A percentile compares a stretch with the other conserved stretches of the same genome.
Evolutionary conservation across 1,140 invertebrate genomes (phyloP).

Genomic region (Rhynchophorus ferrugineus): DNA sequence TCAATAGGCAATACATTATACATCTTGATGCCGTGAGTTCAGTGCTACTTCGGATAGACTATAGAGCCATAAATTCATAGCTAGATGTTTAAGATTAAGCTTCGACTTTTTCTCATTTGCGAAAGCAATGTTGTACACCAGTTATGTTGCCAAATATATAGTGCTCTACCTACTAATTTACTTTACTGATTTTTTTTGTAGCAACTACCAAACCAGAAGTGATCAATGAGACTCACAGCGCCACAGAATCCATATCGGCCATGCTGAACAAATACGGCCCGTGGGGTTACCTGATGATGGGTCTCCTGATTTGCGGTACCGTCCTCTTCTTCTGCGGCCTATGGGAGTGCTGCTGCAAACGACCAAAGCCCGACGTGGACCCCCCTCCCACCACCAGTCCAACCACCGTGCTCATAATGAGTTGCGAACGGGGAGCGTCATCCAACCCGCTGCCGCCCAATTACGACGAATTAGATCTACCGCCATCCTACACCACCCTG

Average conservation of each 20-base stretch:
- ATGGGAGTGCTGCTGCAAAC: slow-evolving; percentile 46
- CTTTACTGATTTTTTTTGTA: slow-evolving; percentile 10
- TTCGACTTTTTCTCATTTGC: too few species aligned
- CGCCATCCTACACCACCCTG: slow-evolving; percentile 38
- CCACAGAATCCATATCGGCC: slow-evolving; percentile 38
- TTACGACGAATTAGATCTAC: slow-evolving; percentile 42
- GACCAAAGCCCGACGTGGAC: slow-evolving; percentile 37
- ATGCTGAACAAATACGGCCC: slow-evolving; percentile 54
- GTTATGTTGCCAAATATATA: too few species aligned
- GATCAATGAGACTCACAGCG: slow-evolving; percentile 16
- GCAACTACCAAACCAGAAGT: slow-evolving; percentile 21
- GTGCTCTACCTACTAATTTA: too few species aligned
- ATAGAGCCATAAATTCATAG: too few species aligned
- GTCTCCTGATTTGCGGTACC: slow-evolving; percentile 55
- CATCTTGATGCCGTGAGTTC: too few species aligned
- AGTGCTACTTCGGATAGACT: too few species aligned
- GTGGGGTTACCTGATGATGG: slow-evolving; percentile 57
- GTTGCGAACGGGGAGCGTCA: slow-evolving; percentile 18
- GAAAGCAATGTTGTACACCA: too few species aligned
- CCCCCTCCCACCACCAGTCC: slow-evolving; percentile 18
- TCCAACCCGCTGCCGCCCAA: slow-evolving; percentile 31
- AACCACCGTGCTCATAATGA: slow-evolving; percentile 30
- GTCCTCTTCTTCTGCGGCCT: slow-evolving; percentile 56
- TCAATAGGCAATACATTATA: too few species aligned
- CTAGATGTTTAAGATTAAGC: too few species aligned